phyloP scores from a whole-genome alignment of 2,113 vertebrate species.

The Rhodinocichla rosea region DNA sequence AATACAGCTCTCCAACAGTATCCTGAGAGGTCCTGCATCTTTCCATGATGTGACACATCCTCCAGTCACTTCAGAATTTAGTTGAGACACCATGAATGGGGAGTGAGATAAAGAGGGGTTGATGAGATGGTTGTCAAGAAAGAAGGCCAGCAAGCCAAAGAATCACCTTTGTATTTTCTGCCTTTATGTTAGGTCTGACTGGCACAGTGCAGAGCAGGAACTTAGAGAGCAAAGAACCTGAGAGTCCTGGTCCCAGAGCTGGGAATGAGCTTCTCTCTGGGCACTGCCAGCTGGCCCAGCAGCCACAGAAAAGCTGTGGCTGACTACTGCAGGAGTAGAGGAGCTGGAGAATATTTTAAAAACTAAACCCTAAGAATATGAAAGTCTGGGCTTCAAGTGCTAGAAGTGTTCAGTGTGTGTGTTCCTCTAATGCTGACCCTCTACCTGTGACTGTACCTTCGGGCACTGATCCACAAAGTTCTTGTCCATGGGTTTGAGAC shows the following conservation, averaged over 20 bases:
- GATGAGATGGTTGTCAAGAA: not conserved
- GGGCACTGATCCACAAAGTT: not conserved
- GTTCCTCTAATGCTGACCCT: not conserved
- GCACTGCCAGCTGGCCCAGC: not conserved
- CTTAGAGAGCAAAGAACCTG: not conserved
- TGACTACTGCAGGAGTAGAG: not conserved
- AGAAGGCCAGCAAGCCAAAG: not conserved
- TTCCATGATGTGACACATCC: not conserved
- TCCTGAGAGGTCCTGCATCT: not conserved
- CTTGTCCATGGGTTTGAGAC: not conserved
- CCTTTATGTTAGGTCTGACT: not conserved
- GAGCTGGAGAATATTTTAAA: not conserved
- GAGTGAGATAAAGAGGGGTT: not conserved
- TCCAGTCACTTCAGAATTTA: not conserved
- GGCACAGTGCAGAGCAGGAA: not conserved
- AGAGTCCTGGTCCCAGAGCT: not conserved
- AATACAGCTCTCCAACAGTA: not conserved
- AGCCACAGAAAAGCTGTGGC: not conserved
- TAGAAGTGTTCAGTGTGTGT: not conserved
- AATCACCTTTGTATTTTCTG: not conserved
- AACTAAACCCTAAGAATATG: not conserved
- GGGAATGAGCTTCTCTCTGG: not conserved
- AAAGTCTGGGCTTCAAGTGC: not conserved
- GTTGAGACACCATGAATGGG: not conserved
- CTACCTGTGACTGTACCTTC: not conserved